These are phyloP conservation scores for Sturmia bella DNA, from an alignment of 2,888 invertebrate genomes.

Conservation along the genomic window DNA sequence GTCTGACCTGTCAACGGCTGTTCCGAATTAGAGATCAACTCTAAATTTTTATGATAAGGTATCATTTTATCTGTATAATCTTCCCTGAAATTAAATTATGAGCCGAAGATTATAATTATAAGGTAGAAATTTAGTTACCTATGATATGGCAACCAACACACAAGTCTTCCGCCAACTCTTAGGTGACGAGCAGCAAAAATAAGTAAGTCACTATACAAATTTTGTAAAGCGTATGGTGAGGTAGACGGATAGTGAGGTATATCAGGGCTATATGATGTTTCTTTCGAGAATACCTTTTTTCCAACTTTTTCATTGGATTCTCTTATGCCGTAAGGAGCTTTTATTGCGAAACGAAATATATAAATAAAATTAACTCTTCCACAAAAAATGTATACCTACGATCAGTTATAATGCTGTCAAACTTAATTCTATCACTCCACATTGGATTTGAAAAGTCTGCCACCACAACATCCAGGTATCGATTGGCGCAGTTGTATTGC, in stretches of 20 bases:
- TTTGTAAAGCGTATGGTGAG: conserved; percentile 90
- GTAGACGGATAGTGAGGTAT: conserved; percentile 91
- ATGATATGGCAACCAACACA: conserved; percentile 97
- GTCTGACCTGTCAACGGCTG: conserved; percentile 92
- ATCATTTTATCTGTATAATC: conserved; percentile 88
- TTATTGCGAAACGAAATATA: conserved; percentile 71
- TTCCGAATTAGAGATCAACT: conserved; percentile 92
- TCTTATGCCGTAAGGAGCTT: conserved; percentile 98
- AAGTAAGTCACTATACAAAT: conserved; percentile 92
- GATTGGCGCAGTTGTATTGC: conserved; percentile 90
- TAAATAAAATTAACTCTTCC: too few relatives aligned
- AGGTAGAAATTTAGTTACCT: conserved; percentile 82
- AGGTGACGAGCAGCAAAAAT: conserved; percentile 91
- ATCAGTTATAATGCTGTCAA: conserved; percentile 98
- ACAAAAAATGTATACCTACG: conserved; percentile 85
- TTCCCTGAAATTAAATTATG: conserved; percentile 82
- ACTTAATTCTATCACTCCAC: conserved; percentile 87
- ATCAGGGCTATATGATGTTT: conserved; percentile 85
- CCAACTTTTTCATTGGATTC: conserved; percentile 93
- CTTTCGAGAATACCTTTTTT: conserved; percentile 78
- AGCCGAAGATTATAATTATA: neutral
- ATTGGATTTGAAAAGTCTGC: conserved; percentile 94
- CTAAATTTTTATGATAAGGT: conserved; percentile 91
- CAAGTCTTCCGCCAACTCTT: conserved; percentile 89
- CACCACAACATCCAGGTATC: conserved; percentile 93